Base-by-base conservation (phyloP, 2,888 invertebrate species). In the Cyclophora punctaria region DNA sequence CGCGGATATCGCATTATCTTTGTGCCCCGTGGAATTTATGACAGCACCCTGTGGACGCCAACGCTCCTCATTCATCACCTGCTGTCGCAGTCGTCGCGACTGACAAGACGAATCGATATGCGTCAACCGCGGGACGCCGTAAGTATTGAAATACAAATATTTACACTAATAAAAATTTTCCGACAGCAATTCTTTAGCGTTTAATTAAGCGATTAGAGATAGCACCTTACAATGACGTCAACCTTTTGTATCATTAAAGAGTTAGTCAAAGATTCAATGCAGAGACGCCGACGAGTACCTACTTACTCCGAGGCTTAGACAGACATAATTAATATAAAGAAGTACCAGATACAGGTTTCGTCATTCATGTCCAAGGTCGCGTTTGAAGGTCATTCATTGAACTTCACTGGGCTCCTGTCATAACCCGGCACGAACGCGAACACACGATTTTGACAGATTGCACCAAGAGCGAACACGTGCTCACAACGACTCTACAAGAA, bases 41-140 rank as follows among this genome's bases (percentile, higher is more conserved):
- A 68, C 80, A 76, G 73, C 86, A 86, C 60, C 74, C 87, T 88
- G 88, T 88, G 87, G 86, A 80, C 87, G 51, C 79, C 87, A 71
- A 85, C 86, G 81, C 76, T 87, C 63, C 79, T 88, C 83, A 78
- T 86, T 73, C 84, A 88, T 82, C 87, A 88, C 74, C 78, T 87
- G 57, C 75, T 87, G 73, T 87, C 87, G 70, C 83, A 78, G 80
- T 83, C 85, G 45, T 68, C 73, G 67, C 75, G 83, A 75, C 84
- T 84, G 85, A 83, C 83, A 80, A 81, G 82, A 79, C 80, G 67
- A 83, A 85, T 85, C 88, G 84, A 88, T 86, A 88, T 88, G 88
- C 87, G 88, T 74, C 87, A 84, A 76, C 80, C 86, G 59, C 71
- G 86, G 78, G 87, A 88, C 73, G 72, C 83, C 63, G 88, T 88